Evolutionary conservation across 2,113 vertebrate species (phyloP), one percentile per base, ranked within the genome.

Genomic region (Taurulus bubalis): DNA sequence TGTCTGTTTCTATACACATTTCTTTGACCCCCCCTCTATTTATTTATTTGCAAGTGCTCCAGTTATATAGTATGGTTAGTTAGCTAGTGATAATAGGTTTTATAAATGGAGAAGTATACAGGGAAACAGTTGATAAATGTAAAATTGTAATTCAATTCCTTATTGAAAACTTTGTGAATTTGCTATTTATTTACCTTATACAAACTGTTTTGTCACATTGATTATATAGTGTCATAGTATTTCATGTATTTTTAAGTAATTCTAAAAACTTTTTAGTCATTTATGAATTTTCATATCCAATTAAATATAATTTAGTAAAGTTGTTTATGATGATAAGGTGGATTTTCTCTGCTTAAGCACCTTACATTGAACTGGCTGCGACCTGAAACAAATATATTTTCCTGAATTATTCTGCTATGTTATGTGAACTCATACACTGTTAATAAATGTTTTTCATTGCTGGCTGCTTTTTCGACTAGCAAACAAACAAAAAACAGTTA

Each of bases 131-230:
- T 11, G 2, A 59, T 42, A 22, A 1, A 62, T 34, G 4, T 34
- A 47, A 14, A 16, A 47, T 28, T 71, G 1, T 22, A 34, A 45
- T 56, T 58, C 3, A 26, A 47, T 26, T 71, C 7, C 16, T n/a
- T 1, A 20, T 22, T 28, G 9, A 58, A 68, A 68, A 58, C 4
- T 16, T 18, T 40, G 16, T 73, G 6, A 77, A 64, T 64, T 16
- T 42, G 5, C 4, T 75, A 71, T 83, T 73, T 80, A 80, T 82
- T 83, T 70, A 62, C 40, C 2, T 59, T 42, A 45, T 58, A n/a
- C 9, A 71, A 24, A 49, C 30, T 62, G 22, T 38, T 16, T 24
- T 68, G 20, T 67, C 36, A 67, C 47, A 47, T 32, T 69, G 28
- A n/a, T 71, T 67, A 24, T 55, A 51, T 34, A 53, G 55, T 45